A percentile compares a stretch with the other conserved stretches of the same genome.
Evolutionary conservation across 2,888 invertebrate species (phyloP).

Genomic region (Calliphora vomitoria): DNA sequence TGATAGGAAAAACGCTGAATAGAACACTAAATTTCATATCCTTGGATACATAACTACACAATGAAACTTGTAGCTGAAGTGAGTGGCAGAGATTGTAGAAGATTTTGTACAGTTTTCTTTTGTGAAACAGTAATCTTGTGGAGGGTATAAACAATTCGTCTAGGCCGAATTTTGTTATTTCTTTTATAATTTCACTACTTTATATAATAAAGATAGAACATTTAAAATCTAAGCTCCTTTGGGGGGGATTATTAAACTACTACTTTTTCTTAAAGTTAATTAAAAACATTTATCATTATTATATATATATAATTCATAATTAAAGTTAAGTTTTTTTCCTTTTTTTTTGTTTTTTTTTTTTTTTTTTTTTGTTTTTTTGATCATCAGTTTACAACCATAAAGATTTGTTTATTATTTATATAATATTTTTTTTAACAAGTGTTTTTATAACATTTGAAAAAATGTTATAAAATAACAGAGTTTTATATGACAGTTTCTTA

Average conservation of each 20-base stretch:
- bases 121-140: neutral
- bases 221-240: constrained; percentile 73
- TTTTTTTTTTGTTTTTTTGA: constrained; percentile 78
- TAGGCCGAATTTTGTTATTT: constrained; percentile 23
- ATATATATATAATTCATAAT: constrained; percentile 31
- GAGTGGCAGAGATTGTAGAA: neutral
- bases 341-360: constrained; percentile 75
- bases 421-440: constrained; percentile 70
- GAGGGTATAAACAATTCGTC: neutral
- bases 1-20: too few species aligned
- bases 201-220: constrained; percentile 69
- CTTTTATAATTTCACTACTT: constrained; percentile 63
- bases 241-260: constrained; percentile 56
- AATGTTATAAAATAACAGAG: constrained; percentile 72
- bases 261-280: constrained; percentile 55
- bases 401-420: constrained; percentile 77
- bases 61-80: too few species aligned
- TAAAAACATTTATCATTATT: constrained; percentile 70
- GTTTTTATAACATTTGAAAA: constrained; percentile 66
- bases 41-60: too few species aligned
- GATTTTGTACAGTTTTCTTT: too few species aligned
- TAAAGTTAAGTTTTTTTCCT: constrained; percentile 26
- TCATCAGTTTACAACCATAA: constrained; percentile 83
- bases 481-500: constrained; percentile 55
- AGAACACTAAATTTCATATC: too few species aligned